phyloP scores from a whole-genome alignment of 2,113 vertebrate genomes.

The Falcunculus frontatus region DNA sequence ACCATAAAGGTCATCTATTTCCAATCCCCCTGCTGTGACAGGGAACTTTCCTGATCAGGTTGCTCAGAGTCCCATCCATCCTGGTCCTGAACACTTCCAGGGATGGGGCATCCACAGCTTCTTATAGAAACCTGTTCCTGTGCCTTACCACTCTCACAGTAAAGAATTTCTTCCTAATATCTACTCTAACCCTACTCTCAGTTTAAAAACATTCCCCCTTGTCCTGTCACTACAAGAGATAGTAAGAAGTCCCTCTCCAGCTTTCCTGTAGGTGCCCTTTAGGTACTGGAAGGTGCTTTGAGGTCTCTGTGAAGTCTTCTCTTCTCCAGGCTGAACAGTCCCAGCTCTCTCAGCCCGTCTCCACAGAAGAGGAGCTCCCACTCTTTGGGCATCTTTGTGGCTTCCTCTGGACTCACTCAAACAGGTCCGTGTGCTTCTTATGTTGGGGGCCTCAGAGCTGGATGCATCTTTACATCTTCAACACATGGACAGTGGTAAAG shows the following conservation, averaged over 20 bases:
- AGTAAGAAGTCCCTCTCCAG: not conserved
- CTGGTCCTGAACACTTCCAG: not conserved
- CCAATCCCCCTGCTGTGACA: not conserved
- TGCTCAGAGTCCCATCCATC: not conserved
- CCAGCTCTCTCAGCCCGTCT: not conserved
- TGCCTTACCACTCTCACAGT: not conserved
- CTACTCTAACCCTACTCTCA: not conserved
- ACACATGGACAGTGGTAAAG: not conserved
- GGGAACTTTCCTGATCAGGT: not conserved
- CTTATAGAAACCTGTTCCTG: not conserved
- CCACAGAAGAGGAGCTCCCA: too few species aligned
- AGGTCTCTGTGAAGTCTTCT: not conserved
- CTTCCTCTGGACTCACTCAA: not conserved
- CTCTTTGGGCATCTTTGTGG: not conserved
- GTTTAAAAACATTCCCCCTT: not conserved
- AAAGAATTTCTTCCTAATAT: not conserved
- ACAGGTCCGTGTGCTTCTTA: not conserved
- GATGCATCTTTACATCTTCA: not conserved
- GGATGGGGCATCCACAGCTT: not conserved
- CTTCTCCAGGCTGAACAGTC: not conserved
- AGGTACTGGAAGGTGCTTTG: not conserved
- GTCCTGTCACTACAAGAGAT: not conserved
- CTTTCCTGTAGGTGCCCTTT: not conserved
- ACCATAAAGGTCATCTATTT: not conserved
- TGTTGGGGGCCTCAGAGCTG: not conserved